Evolutionary conservation across 1,140 invertebrate species (phyloP).

Genomic region (Apolygus lucorum): DNA sequence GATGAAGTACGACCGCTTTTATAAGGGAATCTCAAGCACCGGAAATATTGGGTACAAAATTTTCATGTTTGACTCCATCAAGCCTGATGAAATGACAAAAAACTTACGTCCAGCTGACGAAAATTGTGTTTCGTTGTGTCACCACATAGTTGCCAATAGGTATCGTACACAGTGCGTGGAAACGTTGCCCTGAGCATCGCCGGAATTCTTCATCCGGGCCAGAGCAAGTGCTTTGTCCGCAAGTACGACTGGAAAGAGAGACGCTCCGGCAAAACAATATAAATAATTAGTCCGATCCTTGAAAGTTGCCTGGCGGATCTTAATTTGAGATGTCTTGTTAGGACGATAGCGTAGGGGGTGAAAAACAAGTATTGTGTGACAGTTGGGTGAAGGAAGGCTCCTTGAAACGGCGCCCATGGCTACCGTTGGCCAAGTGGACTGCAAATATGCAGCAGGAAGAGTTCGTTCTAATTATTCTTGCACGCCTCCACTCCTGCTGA

Average conservation of each 20-base stretch:
- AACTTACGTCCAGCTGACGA: no score
- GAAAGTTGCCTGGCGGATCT: neutral
- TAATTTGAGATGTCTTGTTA: constrained; percentile 1
- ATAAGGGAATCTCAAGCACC: no score
- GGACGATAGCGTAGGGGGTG: neutral
- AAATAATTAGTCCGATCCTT: neutral
- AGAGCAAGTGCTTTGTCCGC: neutral
- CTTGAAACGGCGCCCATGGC: neutral
- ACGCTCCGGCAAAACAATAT: neutral
- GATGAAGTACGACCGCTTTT: no score
- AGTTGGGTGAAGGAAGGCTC: neutral
- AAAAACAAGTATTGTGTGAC: neutral
- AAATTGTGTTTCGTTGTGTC: no score
- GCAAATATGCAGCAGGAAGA: neutral
- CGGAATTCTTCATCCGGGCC: no score
- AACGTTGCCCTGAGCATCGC: no score
- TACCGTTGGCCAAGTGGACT: neutral
- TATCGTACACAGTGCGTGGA: no score
- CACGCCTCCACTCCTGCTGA: neutral
- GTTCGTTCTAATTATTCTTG: neutral
- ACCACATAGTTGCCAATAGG: no score
- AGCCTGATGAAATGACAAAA: no score
- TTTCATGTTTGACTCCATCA: no score
- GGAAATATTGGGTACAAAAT: no score
- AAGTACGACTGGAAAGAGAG: neutral